Percentiles rank a stretch among this genome's conserved stretches.
Conservation (phyloP, 2,888 invertebrate species). For the Philereme transversata region DNA sequence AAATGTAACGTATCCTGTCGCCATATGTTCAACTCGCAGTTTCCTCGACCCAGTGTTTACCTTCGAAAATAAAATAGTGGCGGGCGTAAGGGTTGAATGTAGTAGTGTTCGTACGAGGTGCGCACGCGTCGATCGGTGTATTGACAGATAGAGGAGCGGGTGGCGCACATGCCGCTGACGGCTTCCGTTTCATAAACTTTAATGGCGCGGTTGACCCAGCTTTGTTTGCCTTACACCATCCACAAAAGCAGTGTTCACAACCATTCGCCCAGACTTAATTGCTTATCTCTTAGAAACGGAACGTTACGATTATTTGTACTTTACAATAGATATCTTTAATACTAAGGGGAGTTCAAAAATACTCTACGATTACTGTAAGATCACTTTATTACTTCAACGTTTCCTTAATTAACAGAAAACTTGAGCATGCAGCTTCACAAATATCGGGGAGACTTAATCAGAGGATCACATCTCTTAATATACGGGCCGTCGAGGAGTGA, state of each 20-base stretch:
- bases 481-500: slow-evolving; percentile 79
- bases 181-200: slow-evolving; percentile 83
- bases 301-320: slow-evolving; percentile 29
- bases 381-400: slow-evolving; percentile 47
- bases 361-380: slow-evolving; percentile 33
- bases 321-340: slow-evolving; percentile 23
- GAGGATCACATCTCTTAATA: slow-evolving; percentile 82
- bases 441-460: slow-evolving; percentile 77
- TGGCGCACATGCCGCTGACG: slow-evolving; percentile 72
- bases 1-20: slow-evolving; percentile 20
- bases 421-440: slow-evolving; percentile 63
- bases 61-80: slow-evolving; percentile 33
- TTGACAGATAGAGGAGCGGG: slow-evolving; percentile 75
- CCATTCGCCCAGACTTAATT: slow-evolving; percentile 73
- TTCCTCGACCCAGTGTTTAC: slow-evolving; percentile 25
- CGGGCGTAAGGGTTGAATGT: slow-evolving; percentile 29
- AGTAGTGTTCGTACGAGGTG: slow-evolving; percentile 34
- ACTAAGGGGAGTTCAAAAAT: slow-evolving; percentile 29
- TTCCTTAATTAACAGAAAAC: slow-evolving; percentile 78
- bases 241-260: slow-evolving; percentile 67
- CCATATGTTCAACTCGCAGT: slow-evolving; percentile 28
- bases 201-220: slow-evolving; percentile 81
- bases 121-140: slow-evolving; percentile 67
- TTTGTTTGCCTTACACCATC: slow-evolving; percentile 76
- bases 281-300: slow-evolving; percentile 48